Evolutionary conservation across 2,888 invertebrate genomes (phyloP).

Genomic region (Phlogophora meticulosa): DNA sequence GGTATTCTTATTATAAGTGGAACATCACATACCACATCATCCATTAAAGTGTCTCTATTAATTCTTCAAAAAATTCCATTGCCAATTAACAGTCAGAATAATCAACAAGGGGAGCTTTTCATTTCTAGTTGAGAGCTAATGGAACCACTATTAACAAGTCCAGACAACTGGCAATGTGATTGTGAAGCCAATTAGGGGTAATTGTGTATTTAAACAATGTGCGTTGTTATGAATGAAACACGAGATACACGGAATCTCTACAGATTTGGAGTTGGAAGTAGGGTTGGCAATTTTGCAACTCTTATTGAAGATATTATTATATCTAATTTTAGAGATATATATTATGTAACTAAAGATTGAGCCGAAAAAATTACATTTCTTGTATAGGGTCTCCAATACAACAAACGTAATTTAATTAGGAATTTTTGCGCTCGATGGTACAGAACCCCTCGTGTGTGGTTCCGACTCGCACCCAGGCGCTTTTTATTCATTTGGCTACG

Average conservation of each 20-base stretch:
- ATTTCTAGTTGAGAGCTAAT: slow-evolving; percentile 40
- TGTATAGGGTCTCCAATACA: too few species aligned
- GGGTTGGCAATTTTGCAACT: too few species aligned
- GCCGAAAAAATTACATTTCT: too few species aligned
- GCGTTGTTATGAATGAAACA: slow-evolving; percentile 26
- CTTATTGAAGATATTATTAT: neutral
- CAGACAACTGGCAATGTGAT: slow-evolving; percentile 26
- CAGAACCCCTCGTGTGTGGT: too few species aligned
- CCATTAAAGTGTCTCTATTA: slow-evolving; percentile 11
- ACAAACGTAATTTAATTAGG: too few species aligned
- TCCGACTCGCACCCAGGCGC: too few species aligned
- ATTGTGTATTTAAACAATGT: slow-evolving; percentile 33
- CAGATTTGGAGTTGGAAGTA: slow-evolving; percentile 17
- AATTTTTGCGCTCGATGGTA: too few species aligned
- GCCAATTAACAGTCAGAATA: slow-evolving; percentile 16
- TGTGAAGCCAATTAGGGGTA: slow-evolving; percentile 50
- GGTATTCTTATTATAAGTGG: too few species aligned
- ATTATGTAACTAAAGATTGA: too few species aligned
- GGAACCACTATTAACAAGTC: slow-evolving; percentile 52
- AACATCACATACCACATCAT: neutral
- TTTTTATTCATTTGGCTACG: too few species aligned
- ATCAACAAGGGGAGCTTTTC: slow-evolving; percentile 47
- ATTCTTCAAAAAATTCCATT: neutral
- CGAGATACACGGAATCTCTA: slow-evolving; percentile 13
- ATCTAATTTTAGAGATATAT: too few species aligned